phyloP scores from a whole-genome alignment of 1,140 invertebrate species.

The Eriosoma lanigerum region DNA sequence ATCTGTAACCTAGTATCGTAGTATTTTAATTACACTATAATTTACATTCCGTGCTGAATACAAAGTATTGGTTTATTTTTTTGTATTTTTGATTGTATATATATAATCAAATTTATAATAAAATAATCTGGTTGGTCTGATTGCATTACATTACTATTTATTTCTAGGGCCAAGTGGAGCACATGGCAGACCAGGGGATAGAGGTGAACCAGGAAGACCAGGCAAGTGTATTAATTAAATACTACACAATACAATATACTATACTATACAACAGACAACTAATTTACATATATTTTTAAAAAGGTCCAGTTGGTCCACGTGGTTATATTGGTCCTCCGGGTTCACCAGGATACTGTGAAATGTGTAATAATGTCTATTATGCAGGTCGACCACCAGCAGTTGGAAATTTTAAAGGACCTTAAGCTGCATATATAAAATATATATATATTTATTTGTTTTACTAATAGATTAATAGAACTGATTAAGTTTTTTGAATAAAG shows the following conservation, averaged over 20 bases:
- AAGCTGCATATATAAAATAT: neutral
- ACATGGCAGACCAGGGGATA: constrained; percentile 65
- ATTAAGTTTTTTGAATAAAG: neutral
- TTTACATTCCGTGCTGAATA: no score
- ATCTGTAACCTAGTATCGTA: neutral
- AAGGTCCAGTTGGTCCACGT: constrained; percentile 60
- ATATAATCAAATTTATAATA: no score
- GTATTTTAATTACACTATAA: no score
- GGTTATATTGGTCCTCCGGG: constrained; percentile 64
- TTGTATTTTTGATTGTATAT: no score
- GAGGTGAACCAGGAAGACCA: constrained; percentile 68
- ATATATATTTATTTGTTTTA: neutral
- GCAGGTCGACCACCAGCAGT: constrained; percentile 56
- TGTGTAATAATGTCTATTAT: constrained; percentile 59
- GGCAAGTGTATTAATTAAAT: constrained; percentile 58
- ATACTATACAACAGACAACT: neutral
- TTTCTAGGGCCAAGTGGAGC: constrained; percentile 65
- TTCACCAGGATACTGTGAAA: constrained; percentile 67
- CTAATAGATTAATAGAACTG: neutral
- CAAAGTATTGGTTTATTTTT: no score
- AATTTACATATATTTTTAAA: constrained; percentile 23
- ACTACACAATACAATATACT: neutral
- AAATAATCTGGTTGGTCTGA: no score
- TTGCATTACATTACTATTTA: neutral
- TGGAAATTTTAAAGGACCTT: constrained; percentile 61